Evolutionary conservation across 2,888 invertebrate species (phyloP).

Genomic region (Lottia scabra): DNA sequence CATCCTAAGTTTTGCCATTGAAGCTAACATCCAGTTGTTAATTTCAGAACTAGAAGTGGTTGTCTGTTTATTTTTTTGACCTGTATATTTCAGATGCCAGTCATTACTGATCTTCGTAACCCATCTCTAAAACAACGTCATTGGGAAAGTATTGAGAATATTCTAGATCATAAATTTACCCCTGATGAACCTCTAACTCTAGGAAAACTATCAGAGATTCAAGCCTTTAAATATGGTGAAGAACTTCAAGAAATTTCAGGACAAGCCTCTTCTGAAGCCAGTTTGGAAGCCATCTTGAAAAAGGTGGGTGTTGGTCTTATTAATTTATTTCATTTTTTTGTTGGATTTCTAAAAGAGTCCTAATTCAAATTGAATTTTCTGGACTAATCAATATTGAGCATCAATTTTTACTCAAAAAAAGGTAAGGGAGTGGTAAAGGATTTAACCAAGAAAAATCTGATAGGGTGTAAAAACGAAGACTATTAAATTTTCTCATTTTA

Average conservation of each 20-base stretch:
- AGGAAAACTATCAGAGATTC: slow-evolving; percentile 77
- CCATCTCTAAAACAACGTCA: slow-evolving; percentile 83
- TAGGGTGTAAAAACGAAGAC: too few relatives aligned
- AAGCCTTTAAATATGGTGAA: slow-evolving; percentile 81
- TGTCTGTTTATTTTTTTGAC: not conserved
- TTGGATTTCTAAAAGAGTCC: too few relatives aligned
- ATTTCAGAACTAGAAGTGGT: too few relatives aligned
- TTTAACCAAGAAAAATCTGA: too few relatives aligned
- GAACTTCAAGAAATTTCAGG: slow-evolving; percentile 87
- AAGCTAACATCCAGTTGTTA: too few relatives aligned
- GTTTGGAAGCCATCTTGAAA: slow-evolving; percentile 82
- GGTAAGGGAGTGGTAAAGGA: too few relatives aligned
- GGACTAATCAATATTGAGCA: too few relatives aligned
- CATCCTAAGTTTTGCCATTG: too few relatives aligned
- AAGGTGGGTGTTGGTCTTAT: slow-evolving; percentile 72
- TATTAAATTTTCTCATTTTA: too few relatives aligned
- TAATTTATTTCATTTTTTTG: too few relatives aligned
- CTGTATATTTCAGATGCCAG: slow-evolving; percentile 71
- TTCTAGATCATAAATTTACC: slow-evolving; percentile 78
- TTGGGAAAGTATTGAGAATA: slow-evolving; percentile 84
- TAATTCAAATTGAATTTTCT: too few relatives aligned
- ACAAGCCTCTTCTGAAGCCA: slow-evolving; percentile 89
- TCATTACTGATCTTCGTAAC: slow-evolving; percentile 84
- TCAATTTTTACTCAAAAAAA: too few relatives aligned
- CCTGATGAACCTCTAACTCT: slow-evolving; percentile 79